These are phyloP conservation scores for Pelobates fuscus DNA, from an alignment of 2,113 vertebrate genomes.

Conservation along the genomic window DNA sequence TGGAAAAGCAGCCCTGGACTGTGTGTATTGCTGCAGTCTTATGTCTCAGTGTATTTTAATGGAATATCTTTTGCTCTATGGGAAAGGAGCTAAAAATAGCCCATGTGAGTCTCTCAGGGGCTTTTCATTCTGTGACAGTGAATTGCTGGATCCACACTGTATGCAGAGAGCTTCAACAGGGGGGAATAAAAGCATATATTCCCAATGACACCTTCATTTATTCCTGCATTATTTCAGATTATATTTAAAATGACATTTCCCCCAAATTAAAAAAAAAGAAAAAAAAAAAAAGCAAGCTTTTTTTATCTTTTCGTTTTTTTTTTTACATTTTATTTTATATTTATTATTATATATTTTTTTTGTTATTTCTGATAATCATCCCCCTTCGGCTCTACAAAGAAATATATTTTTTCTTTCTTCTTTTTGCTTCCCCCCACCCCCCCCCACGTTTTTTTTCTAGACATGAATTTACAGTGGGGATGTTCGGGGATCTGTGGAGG, in stretches of 20 bases:
- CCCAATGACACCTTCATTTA: not conserved
- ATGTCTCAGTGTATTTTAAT: constrained; percentile 45
- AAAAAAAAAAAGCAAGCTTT: constrained; percentile 12
- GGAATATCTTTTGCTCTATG: constrained; percentile 39
- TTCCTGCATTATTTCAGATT: not conserved
- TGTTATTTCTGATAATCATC: not conserved
- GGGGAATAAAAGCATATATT: not conserved
- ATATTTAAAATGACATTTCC: not conserved
- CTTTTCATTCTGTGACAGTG: constrained; percentile 40
- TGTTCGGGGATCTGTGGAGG: constrained; percentile 23
- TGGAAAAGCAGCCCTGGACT: constrained; percentile 18
- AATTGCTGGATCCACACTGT: constrained; percentile 28
- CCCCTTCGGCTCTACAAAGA: not conserved
- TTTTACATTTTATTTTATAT: no score
- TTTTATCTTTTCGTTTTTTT: no score
- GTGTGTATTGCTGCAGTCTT: constrained; percentile 41
- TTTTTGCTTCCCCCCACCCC: not conserved
- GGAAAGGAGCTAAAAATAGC: constrained; percentile 52
- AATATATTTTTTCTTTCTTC: not conserved
- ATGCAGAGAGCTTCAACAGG: constrained; percentile 23
- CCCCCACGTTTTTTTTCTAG: constrained; percentile 8
- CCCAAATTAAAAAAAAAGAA: not conserved
- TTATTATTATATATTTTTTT: no score
- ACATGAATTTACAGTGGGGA: constrained; percentile 45
- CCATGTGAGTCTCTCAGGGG: constrained; percentile 29